Evolutionary conservation across 1,140 invertebrate species (phyloP).

Genomic region (Papilio xuthus): DNA sequence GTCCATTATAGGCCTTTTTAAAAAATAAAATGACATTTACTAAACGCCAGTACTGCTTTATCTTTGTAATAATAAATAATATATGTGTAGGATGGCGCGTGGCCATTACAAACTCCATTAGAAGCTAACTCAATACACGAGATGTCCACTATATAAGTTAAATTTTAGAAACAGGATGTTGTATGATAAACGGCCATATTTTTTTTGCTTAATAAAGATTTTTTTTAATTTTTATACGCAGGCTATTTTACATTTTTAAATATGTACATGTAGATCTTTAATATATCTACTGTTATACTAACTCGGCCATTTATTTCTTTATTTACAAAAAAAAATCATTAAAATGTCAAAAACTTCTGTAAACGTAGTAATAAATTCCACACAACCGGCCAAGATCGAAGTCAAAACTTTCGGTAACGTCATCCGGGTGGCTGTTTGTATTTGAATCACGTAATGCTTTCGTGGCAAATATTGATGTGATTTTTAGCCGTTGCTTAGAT

Average conservation of each 20-base stretch:
- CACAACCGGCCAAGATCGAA: background rate
- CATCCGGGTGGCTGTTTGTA: background rate
- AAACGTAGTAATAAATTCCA: background rate
- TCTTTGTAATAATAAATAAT: background rate
- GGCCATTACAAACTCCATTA: background rate
- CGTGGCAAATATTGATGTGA: slow-evolving; percentile 24
- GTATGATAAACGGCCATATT: no score
- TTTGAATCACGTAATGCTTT: slow-evolving; percentile 17
- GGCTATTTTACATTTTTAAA: no score
- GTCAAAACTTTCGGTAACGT: slow-evolving; percentile 1
- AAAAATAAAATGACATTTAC: slow-evolving; percentile 1
- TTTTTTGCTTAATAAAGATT: no score
- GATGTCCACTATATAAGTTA: no score
- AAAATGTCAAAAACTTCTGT: background rate
- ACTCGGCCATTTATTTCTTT: background rate
- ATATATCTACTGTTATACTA: no score
- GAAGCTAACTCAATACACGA: background rate
- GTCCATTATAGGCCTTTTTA: background rate
- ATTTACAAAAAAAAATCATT: background rate
- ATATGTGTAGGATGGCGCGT: background rate
- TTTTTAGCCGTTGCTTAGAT: background rate
- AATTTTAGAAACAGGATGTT: no score
- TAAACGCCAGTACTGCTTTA: background rate
- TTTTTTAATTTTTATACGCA: no score
- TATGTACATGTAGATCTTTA: no score